Conservation (phyloP, 2,797 vertebrate genomes). For the Apodemus agrarius region DNA sequence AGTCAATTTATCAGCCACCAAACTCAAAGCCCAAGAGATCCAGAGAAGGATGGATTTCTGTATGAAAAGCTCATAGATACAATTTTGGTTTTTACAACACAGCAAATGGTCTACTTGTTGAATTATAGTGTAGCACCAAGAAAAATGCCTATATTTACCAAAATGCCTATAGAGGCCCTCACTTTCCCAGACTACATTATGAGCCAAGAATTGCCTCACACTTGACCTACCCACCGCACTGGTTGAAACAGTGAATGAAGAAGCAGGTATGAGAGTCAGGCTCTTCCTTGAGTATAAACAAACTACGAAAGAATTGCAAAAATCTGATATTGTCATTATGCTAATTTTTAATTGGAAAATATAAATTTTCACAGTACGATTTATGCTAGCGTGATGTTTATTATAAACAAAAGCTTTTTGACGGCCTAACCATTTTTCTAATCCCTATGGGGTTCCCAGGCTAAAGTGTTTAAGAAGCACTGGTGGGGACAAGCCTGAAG, state of each 20-base stretch:
- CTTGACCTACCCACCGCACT: not conserved
- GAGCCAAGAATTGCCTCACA: not conserved
- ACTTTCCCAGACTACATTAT: not conserved
- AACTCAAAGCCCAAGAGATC: not conserved
- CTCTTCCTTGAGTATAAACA: not conserved
- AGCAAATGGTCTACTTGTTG: not conserved
- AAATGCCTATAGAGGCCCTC: not conserved
- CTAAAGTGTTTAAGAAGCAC: not conserved
- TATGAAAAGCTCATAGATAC: not conserved
- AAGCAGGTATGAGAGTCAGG: not conserved
- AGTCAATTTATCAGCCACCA: not conserved
- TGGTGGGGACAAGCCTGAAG: not conserved
- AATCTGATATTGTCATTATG: not conserved
- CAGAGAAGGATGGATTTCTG: not conserved
- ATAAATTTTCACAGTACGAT: not conserved
- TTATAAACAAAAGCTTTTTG: slow-evolving; percentile 38
- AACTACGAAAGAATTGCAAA: not conserved
- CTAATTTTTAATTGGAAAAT: not conserved
- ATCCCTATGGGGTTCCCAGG: not conserved
- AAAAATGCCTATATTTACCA: not conserved
- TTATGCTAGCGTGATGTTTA: not conserved
- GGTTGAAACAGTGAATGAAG: not conserved
- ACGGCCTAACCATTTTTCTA: not conserved
- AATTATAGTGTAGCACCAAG: not conserved
- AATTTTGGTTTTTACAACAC: not conserved